Conservation (phyloP, 2,113 vertebrate genomes). For the Elephantulus edwardii region DNA sequence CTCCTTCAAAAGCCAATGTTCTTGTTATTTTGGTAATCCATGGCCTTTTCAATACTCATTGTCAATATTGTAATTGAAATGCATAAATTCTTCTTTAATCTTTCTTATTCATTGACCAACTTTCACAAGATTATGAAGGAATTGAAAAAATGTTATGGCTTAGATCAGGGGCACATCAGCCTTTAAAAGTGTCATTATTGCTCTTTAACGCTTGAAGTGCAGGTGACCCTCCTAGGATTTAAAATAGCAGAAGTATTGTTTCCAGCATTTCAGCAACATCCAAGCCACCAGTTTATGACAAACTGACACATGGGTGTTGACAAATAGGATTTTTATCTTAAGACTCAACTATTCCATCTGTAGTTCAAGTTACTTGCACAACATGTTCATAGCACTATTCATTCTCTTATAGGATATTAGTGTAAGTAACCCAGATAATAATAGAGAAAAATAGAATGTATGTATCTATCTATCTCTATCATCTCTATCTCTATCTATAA, state of each 20-base stretch:
- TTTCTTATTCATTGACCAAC: no score
- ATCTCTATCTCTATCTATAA: no score
- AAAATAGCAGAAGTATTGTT: neutral
- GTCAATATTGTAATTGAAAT: no score
- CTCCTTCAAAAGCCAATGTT: no score
- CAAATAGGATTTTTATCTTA: neutral
- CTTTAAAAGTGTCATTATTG: no score
- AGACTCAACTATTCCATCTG: neutral
- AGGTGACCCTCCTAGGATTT: neutral
- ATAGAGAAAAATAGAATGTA: neutral
- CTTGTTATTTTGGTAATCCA: no score
- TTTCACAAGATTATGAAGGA: no score
- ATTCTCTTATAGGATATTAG: neutral
- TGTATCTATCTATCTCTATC: neutral
- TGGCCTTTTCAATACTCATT: no score
- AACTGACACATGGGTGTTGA: neutral
- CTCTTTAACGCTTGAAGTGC: no score
- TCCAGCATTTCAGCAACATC: neutral
- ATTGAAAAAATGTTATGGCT: no score
- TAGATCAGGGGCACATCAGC: no score
- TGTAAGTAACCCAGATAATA: neutral
- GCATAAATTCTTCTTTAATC: no score
- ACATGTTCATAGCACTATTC: neutral
- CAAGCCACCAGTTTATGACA: neutral
- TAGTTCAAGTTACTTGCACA: neutral